Evolutionary conservation across 2,797 vertebrate genomes (phyloP).

Genomic region (Eremophila alpestris): DNA sequence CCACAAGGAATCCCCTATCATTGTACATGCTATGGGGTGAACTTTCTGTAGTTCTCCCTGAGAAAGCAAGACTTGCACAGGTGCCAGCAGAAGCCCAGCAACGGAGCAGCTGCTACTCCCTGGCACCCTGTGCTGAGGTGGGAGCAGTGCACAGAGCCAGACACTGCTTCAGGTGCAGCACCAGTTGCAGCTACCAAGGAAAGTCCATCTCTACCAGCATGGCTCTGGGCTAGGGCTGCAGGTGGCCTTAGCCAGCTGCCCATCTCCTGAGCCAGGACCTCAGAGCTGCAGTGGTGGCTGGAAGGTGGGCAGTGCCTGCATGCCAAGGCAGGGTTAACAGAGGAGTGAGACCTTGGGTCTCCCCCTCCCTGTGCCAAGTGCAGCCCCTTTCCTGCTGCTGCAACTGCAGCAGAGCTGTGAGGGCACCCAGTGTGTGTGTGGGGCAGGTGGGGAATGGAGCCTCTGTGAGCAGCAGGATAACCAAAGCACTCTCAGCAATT

Average conservation of each 20-base stretch:
- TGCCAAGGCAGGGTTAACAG: background rate
- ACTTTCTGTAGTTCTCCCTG: background rate
- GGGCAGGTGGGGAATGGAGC: background rate
- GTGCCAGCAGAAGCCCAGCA: background rate
- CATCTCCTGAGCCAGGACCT: background rate
- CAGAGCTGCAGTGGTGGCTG: fast-evolving
- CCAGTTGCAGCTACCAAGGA: background rate
- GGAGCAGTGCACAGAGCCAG: background rate
- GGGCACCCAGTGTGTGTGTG: fast-evolving
- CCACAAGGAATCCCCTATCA: background rate
- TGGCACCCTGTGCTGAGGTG: background rate
- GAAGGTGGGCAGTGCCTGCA: fast-evolving
- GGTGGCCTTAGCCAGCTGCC: background rate
- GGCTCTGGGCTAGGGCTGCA: background rate
- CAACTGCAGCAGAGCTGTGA: background rate
- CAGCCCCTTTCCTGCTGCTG: background rate
- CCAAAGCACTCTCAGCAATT: background rate
- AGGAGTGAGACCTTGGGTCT: background rate
- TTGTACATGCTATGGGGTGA: background rate
- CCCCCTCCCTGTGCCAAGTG: background rate
- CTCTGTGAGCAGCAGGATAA: background rate
- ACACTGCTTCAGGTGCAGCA: background rate
- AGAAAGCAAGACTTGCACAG: background rate
- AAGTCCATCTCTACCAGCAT: fast-evolving
- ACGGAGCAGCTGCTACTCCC: background rate